phyloP scores from a whole-genome alignment of 2,888 invertebrate species.

The Myopa testacea region DNA sequence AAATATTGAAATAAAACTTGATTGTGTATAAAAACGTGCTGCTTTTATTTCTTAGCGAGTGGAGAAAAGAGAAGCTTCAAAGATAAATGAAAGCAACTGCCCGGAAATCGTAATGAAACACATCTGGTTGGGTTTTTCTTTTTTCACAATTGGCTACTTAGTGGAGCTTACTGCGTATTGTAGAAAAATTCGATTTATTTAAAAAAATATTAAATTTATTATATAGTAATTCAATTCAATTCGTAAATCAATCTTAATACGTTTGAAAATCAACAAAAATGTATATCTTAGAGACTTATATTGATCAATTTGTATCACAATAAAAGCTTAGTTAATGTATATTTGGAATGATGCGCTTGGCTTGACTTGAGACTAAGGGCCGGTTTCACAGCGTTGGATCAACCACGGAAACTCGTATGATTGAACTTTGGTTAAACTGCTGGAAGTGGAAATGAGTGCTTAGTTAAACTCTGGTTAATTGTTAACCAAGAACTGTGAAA shows the following conservation, averaged over 20 bases:
- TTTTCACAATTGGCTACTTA: too few relatives aligned
- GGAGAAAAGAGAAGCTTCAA: too few relatives aligned
- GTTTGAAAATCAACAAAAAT: conserved; percentile 23
- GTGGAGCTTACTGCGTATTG: background rate
- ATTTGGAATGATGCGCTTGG: conserved; percentile 39
- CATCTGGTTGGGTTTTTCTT: too few relatives aligned
- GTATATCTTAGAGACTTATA: background rate
- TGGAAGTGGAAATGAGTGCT: too few relatives aligned
- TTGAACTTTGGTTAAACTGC: too few relatives aligned
- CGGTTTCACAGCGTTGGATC: background rate
- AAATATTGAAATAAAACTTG: background rate
- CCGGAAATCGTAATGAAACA: too few relatives aligned
- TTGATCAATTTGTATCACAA: conserved; percentile 32
- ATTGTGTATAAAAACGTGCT: too few relatives aligned
- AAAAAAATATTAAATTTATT: conserved; percentile 8
- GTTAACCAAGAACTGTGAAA: too few relatives aligned
- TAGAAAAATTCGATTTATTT: background rate
- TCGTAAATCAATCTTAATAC: background rate
- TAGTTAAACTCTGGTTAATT: too few relatives aligned
- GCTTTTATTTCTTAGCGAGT: too few relatives aligned
- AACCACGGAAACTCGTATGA: too few relatives aligned
- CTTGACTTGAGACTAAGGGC: background rate
- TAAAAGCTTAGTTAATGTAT: conserved; percentile 28
- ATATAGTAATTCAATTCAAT: background rate
- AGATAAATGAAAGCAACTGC: too few relatives aligned